Evolutionary conservation across 2,113 vertebrate genomes (phyloP).

Genomic region (Myiopsitta monachus): DNA sequence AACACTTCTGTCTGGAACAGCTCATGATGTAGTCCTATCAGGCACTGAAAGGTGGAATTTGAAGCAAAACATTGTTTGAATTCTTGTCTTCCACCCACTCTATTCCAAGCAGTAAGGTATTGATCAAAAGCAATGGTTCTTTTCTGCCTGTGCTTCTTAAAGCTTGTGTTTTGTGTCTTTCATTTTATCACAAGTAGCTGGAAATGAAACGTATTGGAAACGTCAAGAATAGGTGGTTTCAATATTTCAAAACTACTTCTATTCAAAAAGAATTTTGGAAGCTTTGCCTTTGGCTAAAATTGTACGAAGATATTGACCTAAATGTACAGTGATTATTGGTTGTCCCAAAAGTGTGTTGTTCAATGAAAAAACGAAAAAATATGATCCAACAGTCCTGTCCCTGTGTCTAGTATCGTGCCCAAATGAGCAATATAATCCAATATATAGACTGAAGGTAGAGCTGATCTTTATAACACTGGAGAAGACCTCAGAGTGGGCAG

Average conservation of each 20-base stretch:
- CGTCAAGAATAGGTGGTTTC: neutral
- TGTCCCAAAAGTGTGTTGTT: neutral
- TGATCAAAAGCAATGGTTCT: neutral
- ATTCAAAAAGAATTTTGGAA: neutral
- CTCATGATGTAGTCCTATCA: neutral
- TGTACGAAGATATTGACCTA: neutral
- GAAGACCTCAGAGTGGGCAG: neutral
- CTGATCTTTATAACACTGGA: neutral
- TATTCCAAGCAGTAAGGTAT: neutral
- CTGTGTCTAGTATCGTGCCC: neutral
- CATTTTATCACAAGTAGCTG: neutral
- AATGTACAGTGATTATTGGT: neutral
- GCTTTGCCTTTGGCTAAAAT: neutral
- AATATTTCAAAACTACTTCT: neutral
- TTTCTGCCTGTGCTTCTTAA: neutral
- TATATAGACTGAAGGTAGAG: neutral
- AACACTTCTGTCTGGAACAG: neutral
- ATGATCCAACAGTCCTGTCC: neutral
- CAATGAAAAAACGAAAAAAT: neutral
- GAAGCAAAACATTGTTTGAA: neutral
- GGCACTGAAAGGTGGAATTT: neutral
- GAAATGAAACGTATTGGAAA: neutral
- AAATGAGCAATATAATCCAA: neutral
- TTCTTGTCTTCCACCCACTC: neutral
- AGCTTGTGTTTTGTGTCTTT: neutral